These are phyloP conservation scores for Holotrichia oblita DNA, from an alignment of 1,140 invertebrate species.

Conservation along the genomic window DNA sequence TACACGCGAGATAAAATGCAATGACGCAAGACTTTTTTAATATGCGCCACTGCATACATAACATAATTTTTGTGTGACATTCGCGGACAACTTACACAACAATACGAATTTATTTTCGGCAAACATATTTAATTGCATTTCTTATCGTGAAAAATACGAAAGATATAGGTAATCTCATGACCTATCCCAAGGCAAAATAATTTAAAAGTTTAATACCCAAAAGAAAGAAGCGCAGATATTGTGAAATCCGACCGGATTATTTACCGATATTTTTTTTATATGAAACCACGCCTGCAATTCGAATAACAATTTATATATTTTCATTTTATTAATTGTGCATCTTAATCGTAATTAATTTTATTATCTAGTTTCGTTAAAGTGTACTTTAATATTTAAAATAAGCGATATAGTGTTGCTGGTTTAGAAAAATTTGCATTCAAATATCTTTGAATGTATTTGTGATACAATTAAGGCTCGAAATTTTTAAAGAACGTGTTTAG, in stretches of 20 bases:
- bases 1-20: background rate
- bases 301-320: no score
- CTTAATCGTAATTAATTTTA: no score
- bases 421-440: background rate
- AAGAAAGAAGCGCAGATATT: background rate
- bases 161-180: slow-evolving; percentile 6
- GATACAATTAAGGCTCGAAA: background rate
- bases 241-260: background rate
- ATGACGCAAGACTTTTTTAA: background rate
- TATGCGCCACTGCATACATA: background rate
- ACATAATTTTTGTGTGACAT: background rate
- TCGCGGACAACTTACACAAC: background rate
- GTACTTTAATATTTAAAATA: no score
- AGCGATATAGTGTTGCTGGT: no score
- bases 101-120: background rate
- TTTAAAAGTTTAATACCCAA: background rate
- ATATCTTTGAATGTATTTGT: background rate
- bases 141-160: background rate
- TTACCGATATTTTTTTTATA: no score
- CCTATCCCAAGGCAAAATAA: slow-evolving; percentile 1
- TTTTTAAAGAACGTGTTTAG: background rate
- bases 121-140: background rate
- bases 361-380: no score
- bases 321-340: no score
- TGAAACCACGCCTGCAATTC: no score